These are phyloP conservation scores for Hafferia zeledoni DNA, from an alignment of 2,797 vertebrate genomes.

Conservation along the genomic window DNA sequence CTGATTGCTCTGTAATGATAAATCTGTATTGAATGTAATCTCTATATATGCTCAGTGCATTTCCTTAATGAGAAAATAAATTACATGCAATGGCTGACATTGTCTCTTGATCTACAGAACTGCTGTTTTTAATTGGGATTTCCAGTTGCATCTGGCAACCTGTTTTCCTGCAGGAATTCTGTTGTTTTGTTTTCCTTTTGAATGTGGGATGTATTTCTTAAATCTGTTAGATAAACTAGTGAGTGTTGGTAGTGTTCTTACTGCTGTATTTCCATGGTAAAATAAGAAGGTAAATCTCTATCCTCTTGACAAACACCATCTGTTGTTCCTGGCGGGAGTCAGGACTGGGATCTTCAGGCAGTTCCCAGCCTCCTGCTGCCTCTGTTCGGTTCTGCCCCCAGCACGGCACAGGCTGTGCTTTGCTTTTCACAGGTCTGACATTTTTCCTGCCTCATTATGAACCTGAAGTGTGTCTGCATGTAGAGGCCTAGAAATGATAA, in stretches of 20 bases:
- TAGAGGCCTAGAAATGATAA: not conserved
- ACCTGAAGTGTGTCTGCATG: not conserved
- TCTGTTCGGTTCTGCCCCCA: not conserved
- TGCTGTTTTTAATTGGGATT: not conserved
- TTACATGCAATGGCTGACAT: not conserved
- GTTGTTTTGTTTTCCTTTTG: not conserved
- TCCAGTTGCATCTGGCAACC: not conserved
- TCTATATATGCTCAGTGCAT: not conserved
- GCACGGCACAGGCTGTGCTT: not conserved
- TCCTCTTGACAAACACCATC: conserved; percentile 52
- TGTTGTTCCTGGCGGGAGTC: not conserved
- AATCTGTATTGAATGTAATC: not conserved
- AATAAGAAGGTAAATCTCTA: conserved; percentile 21
- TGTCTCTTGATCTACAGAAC: not conserved
- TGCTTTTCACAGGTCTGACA: not conserved
- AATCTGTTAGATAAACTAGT: not conserved
- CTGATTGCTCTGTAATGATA: not conserved
- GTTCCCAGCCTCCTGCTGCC: not conserved
- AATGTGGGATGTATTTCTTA: not conserved
- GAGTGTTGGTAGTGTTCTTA: not conserved
- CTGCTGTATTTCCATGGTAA: not conserved
- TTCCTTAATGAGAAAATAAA: conserved; percentile 57
- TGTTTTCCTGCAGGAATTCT: not conserved
- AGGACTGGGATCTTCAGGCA: not conserved
- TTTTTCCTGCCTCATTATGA: not conserved